These are phyloP conservation scores for Steinernema khuongi DNA, from an alignment of 1,140 invertebrate species.

Conservation along the genomic window DNA sequence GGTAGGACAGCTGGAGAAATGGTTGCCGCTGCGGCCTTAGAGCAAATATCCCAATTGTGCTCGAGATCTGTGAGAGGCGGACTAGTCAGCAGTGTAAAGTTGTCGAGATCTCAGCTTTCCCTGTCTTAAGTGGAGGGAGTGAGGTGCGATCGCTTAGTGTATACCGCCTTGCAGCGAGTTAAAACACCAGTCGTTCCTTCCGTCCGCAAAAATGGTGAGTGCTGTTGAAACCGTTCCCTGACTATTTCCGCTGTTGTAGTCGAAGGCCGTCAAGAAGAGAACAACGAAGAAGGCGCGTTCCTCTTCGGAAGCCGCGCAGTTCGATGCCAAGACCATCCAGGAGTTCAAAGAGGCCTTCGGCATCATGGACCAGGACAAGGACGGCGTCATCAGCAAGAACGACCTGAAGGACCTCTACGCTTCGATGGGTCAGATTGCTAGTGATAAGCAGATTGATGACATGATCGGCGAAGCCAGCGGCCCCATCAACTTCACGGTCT, in stretches of 20 bases:
- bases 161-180: slow-evolving; percentile 9
- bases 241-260: slow-evolving; percentile 26
- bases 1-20: neutral
- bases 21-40: neutral
- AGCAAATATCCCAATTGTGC: neutral
- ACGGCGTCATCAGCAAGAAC: slow-evolving; percentile 91
- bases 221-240: neutral
- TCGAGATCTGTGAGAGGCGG: neutral
- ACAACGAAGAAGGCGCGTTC: slow-evolving; percentile 46
- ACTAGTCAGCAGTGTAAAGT: slow-evolving; percentile 6
- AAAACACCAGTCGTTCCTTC: neutral
- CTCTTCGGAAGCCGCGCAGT: slow-evolving; percentile 55
- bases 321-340: slow-evolving; percentile 59
- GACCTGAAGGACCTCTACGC: slow-evolving; percentile 91
- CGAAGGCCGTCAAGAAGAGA: slow-evolving; percentile 49
- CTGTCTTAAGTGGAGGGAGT: slow-evolving; percentile 10
- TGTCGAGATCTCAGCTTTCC: slow-evolving; percentile 9
- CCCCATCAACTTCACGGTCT: slow-evolving; percentile 98
- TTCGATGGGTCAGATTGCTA: slow-evolving; percentile 85
- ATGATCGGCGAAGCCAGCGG: slow-evolving; percentile 98
- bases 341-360: slow-evolving; percentile 74
- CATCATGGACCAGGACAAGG: slow-evolving; percentile 99
- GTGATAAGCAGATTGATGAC: slow-evolving; percentile 83
- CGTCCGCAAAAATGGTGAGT: neutral
- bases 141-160: slow-evolving; percentile 3